phyloP scores from a whole-genome alignment of 2,888 invertebrate species.

The Microplitis deprimator region DNA sequence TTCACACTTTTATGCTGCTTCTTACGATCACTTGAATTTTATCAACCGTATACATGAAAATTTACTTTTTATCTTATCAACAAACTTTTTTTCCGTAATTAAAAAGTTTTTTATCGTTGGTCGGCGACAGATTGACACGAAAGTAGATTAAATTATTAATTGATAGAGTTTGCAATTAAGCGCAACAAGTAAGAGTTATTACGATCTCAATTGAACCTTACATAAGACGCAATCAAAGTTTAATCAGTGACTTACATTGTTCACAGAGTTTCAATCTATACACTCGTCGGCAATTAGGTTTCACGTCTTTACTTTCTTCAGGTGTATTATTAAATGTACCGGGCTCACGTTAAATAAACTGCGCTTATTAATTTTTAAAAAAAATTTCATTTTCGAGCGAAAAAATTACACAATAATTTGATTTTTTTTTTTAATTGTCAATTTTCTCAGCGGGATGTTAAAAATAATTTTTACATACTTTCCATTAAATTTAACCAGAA shows the following conservation, averaged over 20 bases:
- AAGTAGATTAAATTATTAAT: not conserved
- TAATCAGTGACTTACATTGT: not conserved
- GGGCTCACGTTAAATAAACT: not conserved
- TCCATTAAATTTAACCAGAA: no score
- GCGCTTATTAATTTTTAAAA: not conserved
- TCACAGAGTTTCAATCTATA: not conserved
- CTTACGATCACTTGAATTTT: no score
- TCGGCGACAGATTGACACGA: not conserved
- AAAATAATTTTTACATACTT: no score
- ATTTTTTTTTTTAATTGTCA: no score
- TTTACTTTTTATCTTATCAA: not conserved
- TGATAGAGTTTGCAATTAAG: slow-evolving; percentile 1
- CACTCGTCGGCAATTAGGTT: not conserved
- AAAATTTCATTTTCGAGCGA: no score
- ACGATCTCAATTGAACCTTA: not conserved
- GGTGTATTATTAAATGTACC: not conserved
- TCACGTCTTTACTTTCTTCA: not conserved
- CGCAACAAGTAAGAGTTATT: slow-evolving; percentile 9
- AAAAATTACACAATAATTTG: no score
- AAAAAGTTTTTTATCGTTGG: not conserved
- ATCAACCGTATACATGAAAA: no score
- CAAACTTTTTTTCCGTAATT: not conserved
- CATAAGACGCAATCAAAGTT: slow-evolving; percentile 7
- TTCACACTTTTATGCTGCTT: not conserved
- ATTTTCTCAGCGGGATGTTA: no score